phyloP scores from a whole-genome alignment of 2,888 invertebrate genomes.

The Eristalis tenax region DNA sequence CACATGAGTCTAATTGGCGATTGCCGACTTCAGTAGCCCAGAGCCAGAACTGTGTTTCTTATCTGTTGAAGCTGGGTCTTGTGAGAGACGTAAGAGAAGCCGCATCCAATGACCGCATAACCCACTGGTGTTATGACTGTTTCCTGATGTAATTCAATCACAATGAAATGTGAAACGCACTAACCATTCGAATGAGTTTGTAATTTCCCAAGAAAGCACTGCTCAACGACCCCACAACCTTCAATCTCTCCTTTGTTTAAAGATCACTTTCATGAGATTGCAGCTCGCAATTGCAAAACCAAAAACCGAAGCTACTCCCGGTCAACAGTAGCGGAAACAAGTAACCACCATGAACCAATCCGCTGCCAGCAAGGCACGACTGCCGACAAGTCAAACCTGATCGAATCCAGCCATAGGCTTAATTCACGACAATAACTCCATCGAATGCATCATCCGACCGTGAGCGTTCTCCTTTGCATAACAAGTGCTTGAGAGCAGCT shows the following conservation, averaged over 20 bases:
- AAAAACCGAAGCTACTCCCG: background rate
- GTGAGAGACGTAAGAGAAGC: background rate
- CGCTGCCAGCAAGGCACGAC: background rate
- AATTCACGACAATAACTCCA: slow-evolving; percentile 1
- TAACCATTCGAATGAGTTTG: background rate
- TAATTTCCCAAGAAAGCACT: background rate
- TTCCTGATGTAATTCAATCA: background rate
- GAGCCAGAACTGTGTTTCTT: too few species aligned
- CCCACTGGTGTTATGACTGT: background rate
- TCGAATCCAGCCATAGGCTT: slow-evolving; percentile 1
- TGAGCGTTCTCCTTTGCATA: slow-evolving; percentile 36
- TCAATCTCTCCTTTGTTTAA: background rate
- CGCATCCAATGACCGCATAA: background rate
- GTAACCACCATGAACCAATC: background rate
- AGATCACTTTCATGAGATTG: background rate
- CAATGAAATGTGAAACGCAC: background rate
- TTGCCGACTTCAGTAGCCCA: too few species aligned
- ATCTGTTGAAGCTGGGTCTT: too few species aligned
- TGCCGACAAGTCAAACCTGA: background rate
- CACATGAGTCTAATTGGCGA: too few species aligned
- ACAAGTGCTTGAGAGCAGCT: background rate
- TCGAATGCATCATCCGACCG: background rate
- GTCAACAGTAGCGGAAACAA: background rate
- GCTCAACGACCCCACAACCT: background rate
- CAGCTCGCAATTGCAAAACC: background rate